phyloP scores from a whole-genome alignment of 1,140 invertebrate genomes.

The Drosophila ambigua region DNA sequence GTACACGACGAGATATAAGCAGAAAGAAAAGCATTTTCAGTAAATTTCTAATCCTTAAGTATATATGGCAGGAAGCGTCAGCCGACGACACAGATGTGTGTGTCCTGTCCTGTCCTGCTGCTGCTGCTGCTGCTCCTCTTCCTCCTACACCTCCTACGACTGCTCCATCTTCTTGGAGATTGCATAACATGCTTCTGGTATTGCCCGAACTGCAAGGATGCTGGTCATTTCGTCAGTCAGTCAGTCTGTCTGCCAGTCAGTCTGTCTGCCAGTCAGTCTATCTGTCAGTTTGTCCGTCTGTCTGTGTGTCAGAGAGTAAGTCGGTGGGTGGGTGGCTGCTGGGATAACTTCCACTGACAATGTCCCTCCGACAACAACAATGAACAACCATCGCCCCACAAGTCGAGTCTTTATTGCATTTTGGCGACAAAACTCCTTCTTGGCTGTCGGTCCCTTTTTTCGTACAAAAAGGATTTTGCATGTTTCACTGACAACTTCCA shows the following conservation, averaged over 20 bases:
- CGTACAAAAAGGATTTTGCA: conserved; percentile 64
- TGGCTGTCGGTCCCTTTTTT: conserved; percentile 45
- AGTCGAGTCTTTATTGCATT: conserved; percentile 73
- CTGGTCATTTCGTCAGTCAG: conserved; percentile 56
- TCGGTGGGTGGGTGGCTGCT: conserved; percentile 21
- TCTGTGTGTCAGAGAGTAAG: conserved; percentile 39
- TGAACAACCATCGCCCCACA: background rate
- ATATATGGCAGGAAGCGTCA: conserved; percentile 80
- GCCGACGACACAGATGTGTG: conserved; percentile 48
- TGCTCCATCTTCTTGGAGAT: conserved; percentile 1
- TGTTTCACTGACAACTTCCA: conserved; percentile 67
- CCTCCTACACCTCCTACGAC: conserved; percentile 4
- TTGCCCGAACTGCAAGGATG: conserved; percentile 24
- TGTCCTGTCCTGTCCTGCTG: conserved; percentile 27
- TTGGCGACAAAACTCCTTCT: conserved; percentile 73
- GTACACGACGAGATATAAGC: conserved; percentile 32
- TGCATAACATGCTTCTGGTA: conserved; percentile 36
- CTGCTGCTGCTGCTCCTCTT: conserved; percentile 20
- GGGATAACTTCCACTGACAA: conserved; percentile 29
- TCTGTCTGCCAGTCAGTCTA: conserved; percentile 20
- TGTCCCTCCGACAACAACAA: conserved; percentile 53
- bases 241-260: conserved; percentile 39
- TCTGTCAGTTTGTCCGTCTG: conserved; percentile 41
- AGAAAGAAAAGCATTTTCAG: conserved; percentile 72
- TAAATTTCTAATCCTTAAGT: conserved; percentile 83